These are phyloP conservation scores for Cephus runcator DNA, from an alignment of 2,888 invertebrate genomes.

Conservation along the genomic window DNA sequence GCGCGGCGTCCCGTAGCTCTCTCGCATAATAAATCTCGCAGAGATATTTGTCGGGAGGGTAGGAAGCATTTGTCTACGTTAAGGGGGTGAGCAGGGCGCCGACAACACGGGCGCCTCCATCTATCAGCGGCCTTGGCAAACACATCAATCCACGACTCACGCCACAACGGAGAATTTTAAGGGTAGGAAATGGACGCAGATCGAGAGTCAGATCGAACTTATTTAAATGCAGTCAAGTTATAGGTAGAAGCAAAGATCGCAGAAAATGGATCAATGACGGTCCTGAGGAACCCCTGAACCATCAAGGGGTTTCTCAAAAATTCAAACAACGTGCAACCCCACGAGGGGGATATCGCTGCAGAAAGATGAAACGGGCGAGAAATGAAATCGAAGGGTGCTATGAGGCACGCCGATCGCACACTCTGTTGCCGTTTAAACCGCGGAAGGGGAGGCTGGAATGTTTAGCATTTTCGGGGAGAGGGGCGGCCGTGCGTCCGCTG, in stretches of 20 bases:
- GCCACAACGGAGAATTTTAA: slow-evolving; percentile 51
- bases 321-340: not conserved
- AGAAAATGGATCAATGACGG: not conserved
- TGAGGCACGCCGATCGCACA: not conserved
- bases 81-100: slow-evolving; percentile 49
- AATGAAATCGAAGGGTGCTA: not conserved
- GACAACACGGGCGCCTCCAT: slow-evolving; percentile 56
- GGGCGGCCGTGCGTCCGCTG: slow-evolving; percentile 41
- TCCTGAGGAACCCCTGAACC: not conserved
- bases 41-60: slow-evolving; percentile 52
- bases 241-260: not conserved
- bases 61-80: slow-evolving; percentile 59
- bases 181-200: slow-evolving; percentile 42
- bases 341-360: not conserved
- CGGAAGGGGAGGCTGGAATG: not conserved
- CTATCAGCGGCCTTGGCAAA: slow-evolving; percentile 58
- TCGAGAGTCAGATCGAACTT: not conserved
- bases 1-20: slow-evolving; percentile 35
- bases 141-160: slow-evolving; percentile 58
- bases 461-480: slow-evolving; percentile 49
- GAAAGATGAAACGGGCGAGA: not conserved
- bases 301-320: not conserved
- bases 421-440: not conserved
- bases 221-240: not conserved
- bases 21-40: slow-evolving; percentile 60